Base-by-base conservation (phyloP, 2,888 invertebrate species). In the Nowickia ferox region DNA sequence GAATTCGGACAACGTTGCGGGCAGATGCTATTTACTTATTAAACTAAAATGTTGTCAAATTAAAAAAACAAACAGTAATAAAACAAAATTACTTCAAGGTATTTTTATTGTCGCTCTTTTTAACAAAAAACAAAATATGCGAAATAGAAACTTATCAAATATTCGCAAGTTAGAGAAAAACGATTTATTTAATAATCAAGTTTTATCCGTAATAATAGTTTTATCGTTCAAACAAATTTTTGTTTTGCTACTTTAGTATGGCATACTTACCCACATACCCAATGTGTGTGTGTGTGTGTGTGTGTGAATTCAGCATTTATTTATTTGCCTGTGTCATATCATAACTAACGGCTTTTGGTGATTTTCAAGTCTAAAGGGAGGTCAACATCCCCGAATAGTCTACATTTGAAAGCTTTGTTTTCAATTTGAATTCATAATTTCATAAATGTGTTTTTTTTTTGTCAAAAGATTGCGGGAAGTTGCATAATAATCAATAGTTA, bases 351-450 rank as follows among this genome's bases (percentile, higher is more conserved):
- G 76, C 57, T 71, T 55, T 75, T 72, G 30, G 51, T 40, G 22
- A 44, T 78, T 65, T 84, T 80, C 66, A 84, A 77, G 68, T 75
- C 84, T 79, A 75, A 84, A 69, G 63, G 57, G 63, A 61, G 84
- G 84, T 84, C 84, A 84, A 79, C 79, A 84, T 75, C 69, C 84
- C 78, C 63, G 61, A 75, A 61, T 75, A 75, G 48, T 53, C 76
- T 61, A 69, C 57, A 65, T 57, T 76, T 46, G 38, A 59, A 81
- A 48, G 19, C 19, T 72, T 59, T 66, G 9, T 40, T 69, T 68
- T 19, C 11, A 10, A 46, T 55, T 59, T 76, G 51, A 40, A 65
- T 66, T 83, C 57, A 65, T 77, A 66, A 51, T 68, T 83, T 66
- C 51, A 40, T n/a, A 22, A 30, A 22, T 30, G 9, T 38, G 9